These are phyloP conservation scores for Luscinia megarhynchos DNA, from an alignment of 2,797 vertebrate genomes.

Conservation along the genomic window DNA sequence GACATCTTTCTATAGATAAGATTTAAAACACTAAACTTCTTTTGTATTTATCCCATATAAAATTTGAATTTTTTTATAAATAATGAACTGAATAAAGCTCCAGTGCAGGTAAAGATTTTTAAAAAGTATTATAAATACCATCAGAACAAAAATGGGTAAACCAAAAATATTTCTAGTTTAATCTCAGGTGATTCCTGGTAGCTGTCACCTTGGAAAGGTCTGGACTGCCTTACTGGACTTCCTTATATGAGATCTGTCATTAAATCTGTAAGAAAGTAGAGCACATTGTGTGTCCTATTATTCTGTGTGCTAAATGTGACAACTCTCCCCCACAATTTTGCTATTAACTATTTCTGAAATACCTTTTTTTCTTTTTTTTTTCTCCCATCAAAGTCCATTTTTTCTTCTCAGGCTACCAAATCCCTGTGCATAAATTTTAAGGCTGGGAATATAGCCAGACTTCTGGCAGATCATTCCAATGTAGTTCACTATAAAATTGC, in stretches of 20 bases:
- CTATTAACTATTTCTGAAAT: background rate
- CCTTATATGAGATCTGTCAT: background rate
- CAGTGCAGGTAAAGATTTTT: background rate
- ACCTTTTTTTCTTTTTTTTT: rapidly evolving
- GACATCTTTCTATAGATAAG: background rate
- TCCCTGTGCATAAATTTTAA: background rate
- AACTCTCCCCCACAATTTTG: background rate
- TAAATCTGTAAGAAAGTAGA: background rate
- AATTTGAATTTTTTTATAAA: background rate
- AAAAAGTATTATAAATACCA: background rate
- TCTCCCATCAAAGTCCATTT: background rate
- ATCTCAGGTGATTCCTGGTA: background rate
- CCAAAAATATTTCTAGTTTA: background rate
- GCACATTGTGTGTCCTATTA: background rate
- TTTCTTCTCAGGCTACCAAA: background rate
- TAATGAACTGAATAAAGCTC: background rate
- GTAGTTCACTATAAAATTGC: constrained; percentile 11
- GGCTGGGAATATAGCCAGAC: constrained; percentile 17
- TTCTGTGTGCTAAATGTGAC: background rate
- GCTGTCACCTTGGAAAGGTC: background rate
- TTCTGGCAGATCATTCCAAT: background rate
- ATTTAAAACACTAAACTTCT: background rate
- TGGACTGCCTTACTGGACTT: background rate
- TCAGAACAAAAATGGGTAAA: background rate
- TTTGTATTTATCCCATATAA: background rate